These are phyloP conservation scores for Leptinotarsa lineolata DNA, from an alignment of 1,140 invertebrate species.

Conservation along the genomic window DNA sequence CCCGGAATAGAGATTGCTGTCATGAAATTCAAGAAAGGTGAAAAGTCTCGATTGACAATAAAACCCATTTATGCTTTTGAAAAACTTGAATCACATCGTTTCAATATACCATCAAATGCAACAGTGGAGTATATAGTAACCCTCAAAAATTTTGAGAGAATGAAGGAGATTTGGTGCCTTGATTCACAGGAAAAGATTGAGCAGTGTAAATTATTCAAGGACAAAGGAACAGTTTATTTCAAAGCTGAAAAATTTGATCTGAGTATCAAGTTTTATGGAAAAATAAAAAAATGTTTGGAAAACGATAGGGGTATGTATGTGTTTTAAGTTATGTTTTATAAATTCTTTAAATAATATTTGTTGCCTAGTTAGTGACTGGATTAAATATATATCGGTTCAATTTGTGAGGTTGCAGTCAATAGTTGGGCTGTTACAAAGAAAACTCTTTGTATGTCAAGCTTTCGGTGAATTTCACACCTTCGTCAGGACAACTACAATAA, in stretches of 20 bases:
- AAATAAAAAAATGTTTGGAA: constrained; percentile 60
- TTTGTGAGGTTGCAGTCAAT: no score
- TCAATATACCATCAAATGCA: constrained; percentile 80
- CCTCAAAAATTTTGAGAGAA: constrained; percentile 82
- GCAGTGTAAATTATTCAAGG: constrained; percentile 81
- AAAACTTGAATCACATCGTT: constrained; percentile 66
- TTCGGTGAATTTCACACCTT: no score
- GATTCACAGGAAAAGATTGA: constrained; percentile 78
- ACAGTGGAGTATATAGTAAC: constrained; percentile 81
- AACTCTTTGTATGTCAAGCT: no score
- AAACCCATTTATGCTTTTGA: constrained; percentile 85
- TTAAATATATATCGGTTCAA: no score
- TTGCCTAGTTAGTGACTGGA: no score
- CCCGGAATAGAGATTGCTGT: constrained; percentile 86
- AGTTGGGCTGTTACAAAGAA: no score
- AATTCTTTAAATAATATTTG: no score
- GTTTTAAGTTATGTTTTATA: no score
- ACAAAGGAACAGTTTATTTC: constrained; percentile 91
- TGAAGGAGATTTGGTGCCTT: constrained; percentile 81
- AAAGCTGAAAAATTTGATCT: constrained; percentile 76
- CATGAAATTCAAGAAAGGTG: constrained; percentile 79
- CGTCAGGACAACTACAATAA: no score
- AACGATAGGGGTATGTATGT: constrained; percentile 47
- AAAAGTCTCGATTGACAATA: constrained; percentile 78
- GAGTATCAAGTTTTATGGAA: constrained; percentile 89